A percentile compares a stretch with the other conserved stretches of the same genome.
Conservation (phyloP, 2,888 invertebrate genomes). For the Trichopria drosophilae region DNA sequence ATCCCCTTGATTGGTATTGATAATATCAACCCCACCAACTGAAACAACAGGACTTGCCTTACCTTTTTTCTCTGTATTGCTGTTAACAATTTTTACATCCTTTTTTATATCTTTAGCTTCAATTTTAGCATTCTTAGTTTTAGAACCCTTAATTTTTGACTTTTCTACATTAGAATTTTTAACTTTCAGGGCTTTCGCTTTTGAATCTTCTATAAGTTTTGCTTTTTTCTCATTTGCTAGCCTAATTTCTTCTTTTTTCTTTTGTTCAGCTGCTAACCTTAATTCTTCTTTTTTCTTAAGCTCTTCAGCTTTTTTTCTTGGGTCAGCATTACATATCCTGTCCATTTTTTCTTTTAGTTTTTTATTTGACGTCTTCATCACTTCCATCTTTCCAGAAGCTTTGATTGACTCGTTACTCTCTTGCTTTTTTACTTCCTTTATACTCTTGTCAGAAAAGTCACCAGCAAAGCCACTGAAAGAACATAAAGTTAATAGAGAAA, state of each 20-base stretch:
- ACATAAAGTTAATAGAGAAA: too few species aligned
- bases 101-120: constrained; percentile 18
- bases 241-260: constrained; percentile 15
- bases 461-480: too few species aligned
- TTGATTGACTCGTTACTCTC: constrained; percentile 19
- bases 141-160: constrained; percentile 19
- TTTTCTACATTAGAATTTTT: constrained; percentile 20
- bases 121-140: constrained; percentile 21
- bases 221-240: constrained; percentile 22
- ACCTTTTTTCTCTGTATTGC: constrained; percentile 20
- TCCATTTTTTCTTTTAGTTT: constrained; percentile 21
- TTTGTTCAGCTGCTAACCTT: constrained; percentile 12
- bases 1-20: constrained; percentile 12
- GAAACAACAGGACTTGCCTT: constrained; percentile 13
- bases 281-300: constrained; percentile 20
- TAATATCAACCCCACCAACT: constrained; percentile 15
- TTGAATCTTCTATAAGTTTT: constrained; percentile 21
- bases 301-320: constrained; percentile 22
- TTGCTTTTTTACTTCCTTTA: constrained; percentile 20
- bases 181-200: constrained; percentile 17
- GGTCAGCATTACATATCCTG: constrained; percentile 21
- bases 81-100: constrained; percentile 20
- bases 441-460: constrained; percentile 22
- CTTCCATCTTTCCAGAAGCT: constrained; percentile 16
- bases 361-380: constrained; percentile 20